Base-by-base conservation (phyloP, 2,888 invertebrate genomes). In the Listrodromus nycthemerus region DNA sequence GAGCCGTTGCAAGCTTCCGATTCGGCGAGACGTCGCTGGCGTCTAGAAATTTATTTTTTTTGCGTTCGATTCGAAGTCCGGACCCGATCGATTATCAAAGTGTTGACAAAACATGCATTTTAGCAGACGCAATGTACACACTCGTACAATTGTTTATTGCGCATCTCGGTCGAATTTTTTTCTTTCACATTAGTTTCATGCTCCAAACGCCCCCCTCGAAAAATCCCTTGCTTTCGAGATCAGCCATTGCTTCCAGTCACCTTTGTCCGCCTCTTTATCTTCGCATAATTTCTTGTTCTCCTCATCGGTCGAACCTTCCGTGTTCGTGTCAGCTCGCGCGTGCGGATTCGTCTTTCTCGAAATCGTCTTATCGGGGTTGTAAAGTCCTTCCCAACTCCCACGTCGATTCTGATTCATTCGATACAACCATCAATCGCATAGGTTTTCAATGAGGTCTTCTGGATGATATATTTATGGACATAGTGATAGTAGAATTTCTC, bases 11-110 rank as follows among this genome's bases (percentile, higher is more conserved):
- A 30, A 6, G 41, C 16, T 21, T n/a, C n/a, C 33, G 69, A 27
- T 27, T 2, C 27, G 33, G 37, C 30, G 67, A 24, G 13, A 70
- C 27, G 21, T n/a, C 1, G 48, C 58, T 19, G 27, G 66, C 48
- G 27, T 55, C 78, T 70, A 45, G 27, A 74, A 52, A 61, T 74
- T 52, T 67, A 41, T 21, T 21, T 30, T 10, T 10, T 55, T 5
- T 10, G 19, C 21, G 13, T 74, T 63, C 45, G 41, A 16, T 45
- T 10, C 8, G 16, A 16, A 45, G 13, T 45, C 16, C 16, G 16
- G 3, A 45, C 3, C 13, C 16, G 41, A 16, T 45, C 3, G 41
- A 45, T 16, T 45, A 45, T 45, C 41, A 16, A 45, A 45, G 4
- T 16, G 13, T 4, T 16, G 16, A 45, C 16, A 16, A 45, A 45